Evolutionary conservation across 2,888 invertebrate genomes (phyloP).

Genomic region (Acleris holmiana): DNA sequence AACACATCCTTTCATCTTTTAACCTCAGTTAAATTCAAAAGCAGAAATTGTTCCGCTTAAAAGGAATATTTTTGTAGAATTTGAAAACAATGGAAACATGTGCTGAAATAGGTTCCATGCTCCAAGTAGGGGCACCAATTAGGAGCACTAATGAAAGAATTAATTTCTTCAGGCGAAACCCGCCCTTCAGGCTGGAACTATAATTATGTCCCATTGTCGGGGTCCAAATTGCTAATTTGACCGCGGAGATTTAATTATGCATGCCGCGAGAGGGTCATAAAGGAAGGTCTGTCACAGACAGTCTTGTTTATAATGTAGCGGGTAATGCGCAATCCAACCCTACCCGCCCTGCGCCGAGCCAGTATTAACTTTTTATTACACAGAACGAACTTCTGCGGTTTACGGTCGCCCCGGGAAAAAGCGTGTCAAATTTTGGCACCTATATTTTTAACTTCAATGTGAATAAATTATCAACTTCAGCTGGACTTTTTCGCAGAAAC

Average conservation of each 20-base stretch:
- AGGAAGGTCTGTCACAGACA: constrained; percentile 76
- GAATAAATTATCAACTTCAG: constrained; percentile 29
- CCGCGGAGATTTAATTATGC: constrained; percentile 83
- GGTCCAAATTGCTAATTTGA: constrained; percentile 82
- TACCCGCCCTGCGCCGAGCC: constrained; percentile 64
- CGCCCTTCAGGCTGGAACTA: constrained; percentile 77
- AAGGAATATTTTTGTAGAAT: constrained; percentile 28
- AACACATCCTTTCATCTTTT: constrained; percentile 22
- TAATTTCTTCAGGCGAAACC: constrained; percentile 78
- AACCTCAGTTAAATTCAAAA: constrained; percentile 6
- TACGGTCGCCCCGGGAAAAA: constrained; percentile 60
- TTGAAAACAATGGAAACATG: constrained; percentile 54
- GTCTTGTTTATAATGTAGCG: constrained; percentile 82
- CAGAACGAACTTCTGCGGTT: constrained; percentile 74
- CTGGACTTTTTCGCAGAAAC: constrained; percentile 15
- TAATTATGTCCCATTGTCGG: constrained; percentile 78
- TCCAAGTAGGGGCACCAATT: constrained; percentile 64
- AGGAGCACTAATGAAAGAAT: constrained; percentile 73
- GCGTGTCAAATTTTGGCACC: constrained; percentile 57
- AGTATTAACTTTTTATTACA: constrained; percentile 81
- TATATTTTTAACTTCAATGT: constrained; percentile 37
- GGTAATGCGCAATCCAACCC: constrained; percentile 77
- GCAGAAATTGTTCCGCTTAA: constrained; percentile 16
- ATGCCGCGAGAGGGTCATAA: constrained; percentile 75
- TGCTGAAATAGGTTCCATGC: constrained; percentile 58